Conservation (phyloP, 2,888 invertebrate species). For the Microplitis manilae region DNA sequence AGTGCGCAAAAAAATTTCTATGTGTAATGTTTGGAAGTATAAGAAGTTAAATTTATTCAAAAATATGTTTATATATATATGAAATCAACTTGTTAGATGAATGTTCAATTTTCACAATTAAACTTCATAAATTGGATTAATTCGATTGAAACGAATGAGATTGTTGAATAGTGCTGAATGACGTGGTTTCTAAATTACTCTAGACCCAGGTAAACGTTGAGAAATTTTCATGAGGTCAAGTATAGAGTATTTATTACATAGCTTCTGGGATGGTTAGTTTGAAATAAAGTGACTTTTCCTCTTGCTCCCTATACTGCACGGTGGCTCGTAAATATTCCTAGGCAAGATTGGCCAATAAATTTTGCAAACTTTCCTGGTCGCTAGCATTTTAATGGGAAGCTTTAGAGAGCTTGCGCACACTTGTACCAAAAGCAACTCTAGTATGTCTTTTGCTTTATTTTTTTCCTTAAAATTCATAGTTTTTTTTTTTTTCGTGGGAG, state of each 20-base stretch:
- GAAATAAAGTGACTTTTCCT: conserved; percentile 50
- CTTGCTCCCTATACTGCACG: conserved; percentile 33
- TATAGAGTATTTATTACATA: conserved; percentile 50
- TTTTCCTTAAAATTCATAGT: background rate
- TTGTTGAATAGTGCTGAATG: conserved; percentile 11
- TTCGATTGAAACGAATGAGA: conserved; percentile 1
- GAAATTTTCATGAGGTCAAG: conserved; percentile 53
- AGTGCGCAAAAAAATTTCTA: no score
- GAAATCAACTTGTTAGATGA: background rate
- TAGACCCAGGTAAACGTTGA: conserved; percentile 27
- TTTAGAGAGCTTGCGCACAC: conserved; percentile 36
- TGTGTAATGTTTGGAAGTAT: no score
- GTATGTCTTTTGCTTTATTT: conserved; percentile 7
- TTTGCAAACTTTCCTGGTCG: conserved; percentile 55
- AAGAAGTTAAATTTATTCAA: background rate
- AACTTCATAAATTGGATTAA: conserved; percentile 9
- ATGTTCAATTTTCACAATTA: background rate
- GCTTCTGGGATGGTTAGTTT: conserved; percentile 40
- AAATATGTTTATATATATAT: background rate
- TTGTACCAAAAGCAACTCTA: conserved; percentile 19
- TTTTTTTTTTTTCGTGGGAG: background rate
- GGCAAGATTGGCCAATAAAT: conserved; percentile 58
- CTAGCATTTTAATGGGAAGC: conserved; percentile 57
- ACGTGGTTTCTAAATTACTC: background rate
- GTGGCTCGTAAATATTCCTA: conserved; percentile 57